A percentile compares a stretch with the other conserved stretches of the same genome.
Conservation (phyloP, 2,888 invertebrate genomes). For the Dysmachus trigonus region DNA sequence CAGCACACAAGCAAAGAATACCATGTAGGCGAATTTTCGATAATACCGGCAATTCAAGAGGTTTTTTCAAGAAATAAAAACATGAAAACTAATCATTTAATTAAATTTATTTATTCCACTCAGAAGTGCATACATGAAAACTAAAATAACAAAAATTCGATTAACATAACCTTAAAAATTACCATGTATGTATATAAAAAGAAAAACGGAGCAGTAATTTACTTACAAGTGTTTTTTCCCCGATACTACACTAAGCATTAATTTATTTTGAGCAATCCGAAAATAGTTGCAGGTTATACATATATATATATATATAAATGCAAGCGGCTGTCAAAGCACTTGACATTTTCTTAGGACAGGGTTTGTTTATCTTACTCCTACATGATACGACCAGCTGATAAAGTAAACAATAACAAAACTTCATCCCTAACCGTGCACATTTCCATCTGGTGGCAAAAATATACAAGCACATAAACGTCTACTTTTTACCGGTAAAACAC, state of each 20-base stretch:
- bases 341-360: neutral
- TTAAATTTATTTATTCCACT: neutral
- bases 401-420: neutral
- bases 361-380: neutral
- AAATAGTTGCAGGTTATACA: neutral
- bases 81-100: neutral
- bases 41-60: neutral
- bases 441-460: neutral
- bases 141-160: neutral
- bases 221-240: neutral
- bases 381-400: neutral
- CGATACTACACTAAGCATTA: neutral
- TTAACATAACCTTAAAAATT: neutral
- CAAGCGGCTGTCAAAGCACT: neutral
- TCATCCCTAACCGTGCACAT: neutral
- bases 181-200: conserved; percentile 1
- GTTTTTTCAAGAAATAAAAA: neutral
- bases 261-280: neutral
- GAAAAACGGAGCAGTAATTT: neutral
- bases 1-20: neutral
- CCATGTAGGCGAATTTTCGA: neutral
- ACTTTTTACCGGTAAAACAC: neutral
- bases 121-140: neutral
- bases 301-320: neutral
- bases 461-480: neutral